These are phyloP conservation scores for Morpho helenor DNA, from an alignment of 2,888 invertebrate species.

Conservation along the genomic window DNA sequence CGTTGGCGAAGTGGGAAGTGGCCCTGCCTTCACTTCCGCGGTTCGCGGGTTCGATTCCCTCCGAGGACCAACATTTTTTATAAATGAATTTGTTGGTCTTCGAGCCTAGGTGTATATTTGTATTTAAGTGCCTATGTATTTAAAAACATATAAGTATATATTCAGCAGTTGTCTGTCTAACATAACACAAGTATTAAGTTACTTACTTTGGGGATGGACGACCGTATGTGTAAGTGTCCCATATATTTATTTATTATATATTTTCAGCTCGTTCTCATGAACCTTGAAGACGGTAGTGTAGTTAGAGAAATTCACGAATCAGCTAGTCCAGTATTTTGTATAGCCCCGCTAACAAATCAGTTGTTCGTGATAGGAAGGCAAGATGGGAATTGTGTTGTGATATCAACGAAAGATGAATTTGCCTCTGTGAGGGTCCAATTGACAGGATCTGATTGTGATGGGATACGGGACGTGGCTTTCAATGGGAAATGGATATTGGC, in stretches of 20 bases:
- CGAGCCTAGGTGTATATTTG: too few relatives aligned
- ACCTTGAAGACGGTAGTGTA: slow-evolving; percentile 46
- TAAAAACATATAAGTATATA: too few relatives aligned
- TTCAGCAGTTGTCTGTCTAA: too few relatives aligned
- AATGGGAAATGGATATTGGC: slow-evolving; percentile 81
- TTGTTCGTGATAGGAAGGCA: slow-evolving; percentile 79
- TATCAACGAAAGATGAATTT: slow-evolving; percentile 59
- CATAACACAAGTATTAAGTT: too few relatives aligned
- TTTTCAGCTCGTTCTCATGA: slow-evolving; percentile 56
- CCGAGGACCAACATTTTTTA: too few relatives aligned
- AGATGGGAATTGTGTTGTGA: slow-evolving; percentile 81
- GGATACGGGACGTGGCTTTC: slow-evolving; percentile 80
- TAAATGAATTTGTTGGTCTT: too few relatives aligned
- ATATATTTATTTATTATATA: neutral
- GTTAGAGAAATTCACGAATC: slow-evolving; percentile 73
- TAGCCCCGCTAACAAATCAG: slow-evolving; percentile 64
- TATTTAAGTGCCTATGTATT: too few relatives aligned
- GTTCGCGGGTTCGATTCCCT: too few relatives aligned
- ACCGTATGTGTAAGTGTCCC: neutral
- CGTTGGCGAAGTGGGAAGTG: too few relatives aligned
- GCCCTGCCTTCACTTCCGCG: too few relatives aligned
- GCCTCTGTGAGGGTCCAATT: slow-evolving; percentile 66
- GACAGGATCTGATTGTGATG: slow-evolving; percentile 86
- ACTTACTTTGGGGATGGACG: too few relatives aligned
- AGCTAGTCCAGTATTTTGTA: slow-evolving; percentile 76